Evolutionary conservation across 2,797 vertebrate genomes (phyloP), one percentile per base, ranked within the genome.

Genomic region (Delichon dasypus): DNA sequence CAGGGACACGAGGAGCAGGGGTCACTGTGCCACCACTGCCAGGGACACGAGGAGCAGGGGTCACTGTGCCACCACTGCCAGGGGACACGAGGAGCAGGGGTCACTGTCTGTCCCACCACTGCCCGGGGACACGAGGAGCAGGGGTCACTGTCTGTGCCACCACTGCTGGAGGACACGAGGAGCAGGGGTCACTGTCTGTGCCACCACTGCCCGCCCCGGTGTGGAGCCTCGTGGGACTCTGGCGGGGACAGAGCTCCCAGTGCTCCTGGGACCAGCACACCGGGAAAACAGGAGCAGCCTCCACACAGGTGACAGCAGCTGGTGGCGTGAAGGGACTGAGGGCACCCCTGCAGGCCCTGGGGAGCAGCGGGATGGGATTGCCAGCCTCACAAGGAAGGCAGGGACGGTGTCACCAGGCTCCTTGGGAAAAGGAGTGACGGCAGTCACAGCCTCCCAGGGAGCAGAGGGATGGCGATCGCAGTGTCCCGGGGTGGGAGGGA

Each of bases 141-240:
- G 9, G 10, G 36, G 36, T 36, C 36, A 36, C 36, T 36, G 36
- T 36, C n/a, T n/a, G n/a, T n/a, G 9, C 10, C 36, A 36, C 36
- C 36, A 9, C 36, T 36, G 36, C 36, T 10, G 36, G 36, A 10
- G 36, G 36, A 36, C 36, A 36, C 36, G 36, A 36, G 36, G 36
- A 36, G 9, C 36, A 9, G 9, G 10, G 36, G 36, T 36, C 36
- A 36, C 36, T 36, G 36, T 36, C 36, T 36, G 36, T 36, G 9
- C 36, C 36, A 36, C 36, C 36, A 36, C 36, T 36, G 36, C 36
- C 36, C 36, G 36, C 36, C 36, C 40, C 40, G 0, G 58, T 14
- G 17, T 0, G 1, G 42, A 64, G 27, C 34, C 40, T 27, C 0
- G 0, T 3, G 75, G 83, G 73, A 50, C 17, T 8, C 36, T 45